A percentile compares a stretch with the other conserved stretches of the same genome.
phyloP scores from a whole-genome alignment of 2,797 vertebrate species.

The Sebastes itinus region DNA sequence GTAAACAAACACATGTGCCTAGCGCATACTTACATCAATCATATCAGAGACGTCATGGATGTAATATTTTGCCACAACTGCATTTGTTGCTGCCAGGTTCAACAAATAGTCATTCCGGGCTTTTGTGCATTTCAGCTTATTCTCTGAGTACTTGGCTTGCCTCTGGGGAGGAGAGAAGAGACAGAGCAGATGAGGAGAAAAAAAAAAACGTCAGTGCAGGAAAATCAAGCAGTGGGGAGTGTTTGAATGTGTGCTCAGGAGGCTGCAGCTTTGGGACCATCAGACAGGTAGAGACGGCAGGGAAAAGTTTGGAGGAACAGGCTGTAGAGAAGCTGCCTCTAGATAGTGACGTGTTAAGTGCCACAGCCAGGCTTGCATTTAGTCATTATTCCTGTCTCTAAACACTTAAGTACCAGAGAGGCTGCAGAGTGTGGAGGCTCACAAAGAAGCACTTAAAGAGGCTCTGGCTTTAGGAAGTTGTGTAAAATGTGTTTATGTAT shows the following conservation, averaged over 20 bases:
- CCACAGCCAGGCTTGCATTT: constrained; percentile 14
- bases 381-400: constrained; percentile 19
- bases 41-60: constrained; percentile 98
- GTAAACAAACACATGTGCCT: constrained; percentile 66
- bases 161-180: constrained; percentile 83
- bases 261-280: constrained; percentile 27
- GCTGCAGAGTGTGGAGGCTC: not conserved
- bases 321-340: constrained; percentile 20
- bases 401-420: not conserved
- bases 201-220: constrained; percentile 28
- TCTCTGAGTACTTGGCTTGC: constrained; percentile 98
- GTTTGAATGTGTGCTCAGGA: constrained; percentile 26
- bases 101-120: constrained; percentile 97
- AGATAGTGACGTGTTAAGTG: constrained; percentile 14
- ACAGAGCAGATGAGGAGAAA: constrained; percentile 41
- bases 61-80: constrained; percentile 97
- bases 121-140: constrained; percentile 99
- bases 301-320: constrained; percentile 13
- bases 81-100: constrained; percentile 96
- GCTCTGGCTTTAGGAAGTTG: not conserved
- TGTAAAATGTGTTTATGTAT: not conserved
- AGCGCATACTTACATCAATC: constrained; percentile 91
- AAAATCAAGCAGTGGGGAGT: constrained; percentile 17
- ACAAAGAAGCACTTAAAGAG: not conserved
- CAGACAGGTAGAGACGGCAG: constrained; percentile 19